Conservation (phyloP, 2,797 vertebrate genomes). For the Hippocampus kuda region DNA sequence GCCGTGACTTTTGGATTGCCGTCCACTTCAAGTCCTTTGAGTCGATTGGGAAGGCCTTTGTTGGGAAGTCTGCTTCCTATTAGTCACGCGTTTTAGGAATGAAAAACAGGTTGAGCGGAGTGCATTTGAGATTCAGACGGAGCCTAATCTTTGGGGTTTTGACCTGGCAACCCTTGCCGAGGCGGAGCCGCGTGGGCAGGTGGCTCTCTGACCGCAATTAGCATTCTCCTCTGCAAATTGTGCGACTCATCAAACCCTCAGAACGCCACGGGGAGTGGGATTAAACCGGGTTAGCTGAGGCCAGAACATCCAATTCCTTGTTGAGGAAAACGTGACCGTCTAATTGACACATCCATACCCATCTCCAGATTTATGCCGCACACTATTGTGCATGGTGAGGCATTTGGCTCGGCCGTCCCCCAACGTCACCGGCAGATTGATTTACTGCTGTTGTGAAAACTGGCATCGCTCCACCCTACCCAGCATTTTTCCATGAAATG, state of each 20-base stretch:
- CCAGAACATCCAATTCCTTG: conserved; percentile 26
- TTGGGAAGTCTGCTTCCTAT: not conserved
- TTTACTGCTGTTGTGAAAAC: conserved; percentile 22
- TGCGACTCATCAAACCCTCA: conserved; percentile 38
- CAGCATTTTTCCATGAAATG: conserved; percentile 30
- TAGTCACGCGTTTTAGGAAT: conserved; percentile 4
- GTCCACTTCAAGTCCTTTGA: not conserved
- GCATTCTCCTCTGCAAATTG: conserved; percentile 47
- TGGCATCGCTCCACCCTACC: conserved; percentile 5
- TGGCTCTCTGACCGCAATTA: conserved; percentile 48
- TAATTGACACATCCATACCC: conserved; percentile 40
- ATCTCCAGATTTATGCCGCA: conserved; percentile 27
- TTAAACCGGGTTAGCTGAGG: conserved; percentile 41
- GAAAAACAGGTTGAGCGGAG: conserved; percentile 18
- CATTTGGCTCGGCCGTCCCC: conserved; percentile 21
- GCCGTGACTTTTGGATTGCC: too few species aligned
- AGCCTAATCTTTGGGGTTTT: conserved; percentile 45
- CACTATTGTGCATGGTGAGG: conserved; percentile 32
- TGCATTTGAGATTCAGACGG: conserved; percentile 46
- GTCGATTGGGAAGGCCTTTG: not conserved
- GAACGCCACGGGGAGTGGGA: conserved; percentile 33
- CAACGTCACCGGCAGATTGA: conserved; percentile 36
- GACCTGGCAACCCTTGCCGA: conserved; percentile 33
- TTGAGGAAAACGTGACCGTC: conserved; percentile 34
- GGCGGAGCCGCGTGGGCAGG: conserved; percentile 39